phyloP scores from a whole-genome alignment of 2,888 invertebrate genomes.

The Drosophila barbarae region DNA sequence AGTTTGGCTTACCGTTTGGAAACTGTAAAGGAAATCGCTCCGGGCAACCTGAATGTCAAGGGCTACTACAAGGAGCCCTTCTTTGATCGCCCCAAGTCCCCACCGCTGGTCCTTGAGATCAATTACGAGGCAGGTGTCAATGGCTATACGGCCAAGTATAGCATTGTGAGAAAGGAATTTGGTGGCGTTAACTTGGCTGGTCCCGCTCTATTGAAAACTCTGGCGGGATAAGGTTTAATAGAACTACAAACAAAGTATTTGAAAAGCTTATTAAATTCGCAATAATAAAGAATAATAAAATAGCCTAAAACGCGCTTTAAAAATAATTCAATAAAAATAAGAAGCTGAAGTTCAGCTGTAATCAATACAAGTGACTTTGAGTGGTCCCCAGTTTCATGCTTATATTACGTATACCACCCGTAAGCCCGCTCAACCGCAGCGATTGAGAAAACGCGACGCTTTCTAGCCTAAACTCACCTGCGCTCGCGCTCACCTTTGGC shows the following conservation, averaged over 20 bases:
- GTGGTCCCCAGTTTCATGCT: slow-evolving; percentile 4
- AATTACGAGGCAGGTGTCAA: neutral
- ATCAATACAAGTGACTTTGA: slow-evolving; percentile 40
- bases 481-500: slow-evolving; percentile 25
- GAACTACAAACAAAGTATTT: neutral
- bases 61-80: neutral
- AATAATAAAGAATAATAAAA: neutral
- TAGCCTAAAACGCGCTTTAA: no score
- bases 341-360: slow-evolving; percentile 8
- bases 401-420: slow-evolving; percentile 12
- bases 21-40: neutral
- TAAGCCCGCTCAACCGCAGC: slow-evolving; percentile 32
- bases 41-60: neutral
- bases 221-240: neutral
- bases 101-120: neutral
- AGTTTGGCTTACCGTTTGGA: neutral
- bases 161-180: neutral
- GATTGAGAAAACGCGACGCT: slow-evolving; percentile 33
- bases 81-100: neutral
- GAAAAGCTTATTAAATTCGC: no score
- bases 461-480: slow-evolving; percentile 47
- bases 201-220: neutral
- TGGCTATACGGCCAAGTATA: neutral
- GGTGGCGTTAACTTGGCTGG: neutral
- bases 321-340: neutral